phyloP scores from a whole-genome alignment of 1,140 invertebrate species.

The Sinonovacula constricta region DNA sequence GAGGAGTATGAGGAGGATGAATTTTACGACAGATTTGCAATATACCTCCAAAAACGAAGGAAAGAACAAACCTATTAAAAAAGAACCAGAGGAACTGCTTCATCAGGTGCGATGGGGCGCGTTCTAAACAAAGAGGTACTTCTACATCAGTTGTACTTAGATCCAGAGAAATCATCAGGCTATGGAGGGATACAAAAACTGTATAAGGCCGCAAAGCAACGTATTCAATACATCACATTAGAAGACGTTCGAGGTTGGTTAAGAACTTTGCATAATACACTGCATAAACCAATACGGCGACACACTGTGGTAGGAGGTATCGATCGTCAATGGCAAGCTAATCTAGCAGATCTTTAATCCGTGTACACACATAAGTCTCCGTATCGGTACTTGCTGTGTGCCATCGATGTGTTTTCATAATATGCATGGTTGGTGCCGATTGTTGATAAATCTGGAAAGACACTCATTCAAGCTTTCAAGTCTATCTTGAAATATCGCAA shows the following conservation, averaged over 20 bases:
- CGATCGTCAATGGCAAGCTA: constrained; percentile 76
- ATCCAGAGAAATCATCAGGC: too few relatives aligned
- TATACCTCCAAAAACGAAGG: too few relatives aligned
- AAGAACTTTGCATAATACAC: constrained; percentile 27
- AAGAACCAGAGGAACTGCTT: too few relatives aligned
- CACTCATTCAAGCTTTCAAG: constrained; percentile 59
- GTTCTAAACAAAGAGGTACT: too few relatives aligned
- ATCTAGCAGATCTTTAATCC: constrained; percentile 71
- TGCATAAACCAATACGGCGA: constrained; percentile 44
- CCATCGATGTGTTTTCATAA: constrained; percentile 80
- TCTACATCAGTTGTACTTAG: too few relatives aligned
- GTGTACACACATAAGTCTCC: constrained; percentile 74
- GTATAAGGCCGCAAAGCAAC: too few relatives aligned
- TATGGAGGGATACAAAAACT: too few relatives aligned
- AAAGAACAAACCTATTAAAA: too few relatives aligned
- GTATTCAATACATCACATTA: background rate
- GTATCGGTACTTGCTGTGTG: constrained; percentile 78
- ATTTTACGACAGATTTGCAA: too few relatives aligned
- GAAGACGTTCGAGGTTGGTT: constrained; percentile 33
- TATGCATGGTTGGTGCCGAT: constrained; percentile 78
- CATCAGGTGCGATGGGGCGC: too few relatives aligned
- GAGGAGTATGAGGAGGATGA: too few relatives aligned
- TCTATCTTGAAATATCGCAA: constrained; percentile 54
- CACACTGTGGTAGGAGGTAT: constrained; percentile 53
- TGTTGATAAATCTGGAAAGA: constrained; percentile 77